phyloP scores from a whole-genome alignment of 2,113 vertebrate species.

The Rhizomys pruinosus region DNA sequence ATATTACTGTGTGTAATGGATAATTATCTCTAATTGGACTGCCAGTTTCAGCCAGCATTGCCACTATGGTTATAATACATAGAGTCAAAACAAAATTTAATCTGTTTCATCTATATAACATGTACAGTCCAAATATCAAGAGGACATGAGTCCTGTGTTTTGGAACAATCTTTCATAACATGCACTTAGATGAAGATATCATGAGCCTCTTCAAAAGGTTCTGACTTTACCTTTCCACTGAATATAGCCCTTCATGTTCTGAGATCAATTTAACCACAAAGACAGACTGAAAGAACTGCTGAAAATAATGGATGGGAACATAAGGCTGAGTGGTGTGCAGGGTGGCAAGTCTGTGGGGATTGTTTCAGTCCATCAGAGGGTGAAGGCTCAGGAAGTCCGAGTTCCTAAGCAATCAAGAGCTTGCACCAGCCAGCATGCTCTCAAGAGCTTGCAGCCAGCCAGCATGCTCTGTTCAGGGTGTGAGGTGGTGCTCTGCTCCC shows the following conservation, averaged over 20 bases:
- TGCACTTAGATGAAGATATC: neutral
- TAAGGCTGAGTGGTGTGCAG: too few relatives aligned
- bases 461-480: accelerated
- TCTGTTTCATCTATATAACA: neutral
- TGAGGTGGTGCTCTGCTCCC: too few relatives aligned
- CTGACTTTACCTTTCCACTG: slow-evolving; percentile 38
- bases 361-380: accelerated
- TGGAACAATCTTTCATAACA: neutral
- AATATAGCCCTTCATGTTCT: neutral
- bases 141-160: neutral
- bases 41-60: slow-evolving; percentile 15
- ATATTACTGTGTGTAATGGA: neutral
- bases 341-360: accelerated
- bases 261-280: slow-evolving; percentile 14
- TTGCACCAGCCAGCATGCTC: neutral
- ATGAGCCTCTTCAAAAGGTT: slow-evolving; percentile 5
- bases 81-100: slow-evolving; percentile 19
- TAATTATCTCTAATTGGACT: slow-evolving; percentile 17
- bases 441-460: neutral
- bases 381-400: neutral
- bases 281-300: neutral
- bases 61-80: slow-evolving; percentile 5
- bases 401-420: neutral
- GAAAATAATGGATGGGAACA: too few relatives aligned
- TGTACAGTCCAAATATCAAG: neutral